Evolutionary conservation across 2,888 invertebrate species (phyloP), one percentile per base, ranked within the genome.

Genomic region (Papilio gigon): DNA sequence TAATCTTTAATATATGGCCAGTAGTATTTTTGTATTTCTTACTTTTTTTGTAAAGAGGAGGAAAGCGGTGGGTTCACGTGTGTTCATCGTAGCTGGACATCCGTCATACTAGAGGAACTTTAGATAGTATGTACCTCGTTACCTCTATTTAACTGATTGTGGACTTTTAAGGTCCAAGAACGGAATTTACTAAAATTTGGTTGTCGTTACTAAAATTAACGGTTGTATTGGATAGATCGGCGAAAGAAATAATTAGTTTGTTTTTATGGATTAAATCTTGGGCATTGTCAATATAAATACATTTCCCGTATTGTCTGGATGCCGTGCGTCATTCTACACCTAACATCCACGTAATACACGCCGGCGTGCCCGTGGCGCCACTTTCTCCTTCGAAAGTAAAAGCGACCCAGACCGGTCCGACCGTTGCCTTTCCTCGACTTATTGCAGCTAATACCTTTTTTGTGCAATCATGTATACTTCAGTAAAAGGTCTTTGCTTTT

Each of bases 321-420:
- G 12, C 14, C 47, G 40, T 47, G 60, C 60, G 67, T 67, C 67
- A 67, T 61, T 61, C 58, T 58, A 42, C 11, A 35, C 62, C 62
- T 47, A 20, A 68, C 25, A 62, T 33, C 44, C 44, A 63, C 58
- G 68, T 62, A 68, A 68, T 59, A 64, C 42, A 22, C 17, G 17
- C 30, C 27, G 42, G 37, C 44, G 71, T 74, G 30, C 74, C 72
- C 70, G 70, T 65, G 65, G 63, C 66, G 62, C 64, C 70, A 73
- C 75, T 73, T 74, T 75, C 74, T 71, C 75, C 65, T 61, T 69
- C 65, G 74, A 75, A 75, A 75, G 75, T 75, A 74, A 75, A 75
- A 74, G 72, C 71, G 47, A 71, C 61, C 27, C 68, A 53, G 70
- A 73, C 73, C 71, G 72, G 75, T 73, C 72, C 65, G 44, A 58